phyloP scores from a whole-genome alignment of 2,797 vertebrate genomes.

The Gallinago nigripennis region DNA sequence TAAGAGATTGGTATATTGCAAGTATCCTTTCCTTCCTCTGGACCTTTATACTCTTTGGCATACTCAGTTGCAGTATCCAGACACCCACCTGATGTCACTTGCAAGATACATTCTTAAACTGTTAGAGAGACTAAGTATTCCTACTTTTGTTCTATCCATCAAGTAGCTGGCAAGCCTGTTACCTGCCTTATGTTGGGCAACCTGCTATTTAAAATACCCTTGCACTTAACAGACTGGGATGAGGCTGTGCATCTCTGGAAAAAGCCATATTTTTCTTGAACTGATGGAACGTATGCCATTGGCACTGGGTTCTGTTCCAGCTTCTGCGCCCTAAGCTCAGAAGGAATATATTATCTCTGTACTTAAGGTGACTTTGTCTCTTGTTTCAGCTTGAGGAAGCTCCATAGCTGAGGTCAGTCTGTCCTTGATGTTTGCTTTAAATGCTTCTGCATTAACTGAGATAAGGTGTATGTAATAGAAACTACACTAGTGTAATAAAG shows the following conservation, averaged over 20 bases:
- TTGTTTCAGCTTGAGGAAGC: neutral
- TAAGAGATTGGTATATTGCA: neutral
- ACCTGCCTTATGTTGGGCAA: neutral
- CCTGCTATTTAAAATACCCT: neutral
- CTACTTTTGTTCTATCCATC: neutral
- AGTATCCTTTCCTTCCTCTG: neutral
- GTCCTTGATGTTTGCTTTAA: conserved; percentile 9
- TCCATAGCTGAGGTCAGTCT: neutral
- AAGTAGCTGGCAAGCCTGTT: neutral
- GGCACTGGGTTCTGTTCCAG: neutral
- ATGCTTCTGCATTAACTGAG: conserved; percentile 4
- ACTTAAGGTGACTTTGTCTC: neutral
- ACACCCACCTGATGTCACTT: neutral
- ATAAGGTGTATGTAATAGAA: conserved; percentile 4
- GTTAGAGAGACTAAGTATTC: neutral
- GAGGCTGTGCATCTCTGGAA: neutral
- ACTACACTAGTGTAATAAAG: neutral
- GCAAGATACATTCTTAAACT: neutral
- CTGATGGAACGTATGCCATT: neutral
- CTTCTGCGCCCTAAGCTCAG: neutral
- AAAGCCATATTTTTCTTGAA: neutral
- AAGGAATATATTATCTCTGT: neutral
- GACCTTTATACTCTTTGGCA: neutral
- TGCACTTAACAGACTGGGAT: neutral
- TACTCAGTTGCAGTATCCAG: neutral